phyloP scores from a whole-genome alignment of 2,113 vertebrate species.

The Ptilonorhynchus violaceus region DNA sequence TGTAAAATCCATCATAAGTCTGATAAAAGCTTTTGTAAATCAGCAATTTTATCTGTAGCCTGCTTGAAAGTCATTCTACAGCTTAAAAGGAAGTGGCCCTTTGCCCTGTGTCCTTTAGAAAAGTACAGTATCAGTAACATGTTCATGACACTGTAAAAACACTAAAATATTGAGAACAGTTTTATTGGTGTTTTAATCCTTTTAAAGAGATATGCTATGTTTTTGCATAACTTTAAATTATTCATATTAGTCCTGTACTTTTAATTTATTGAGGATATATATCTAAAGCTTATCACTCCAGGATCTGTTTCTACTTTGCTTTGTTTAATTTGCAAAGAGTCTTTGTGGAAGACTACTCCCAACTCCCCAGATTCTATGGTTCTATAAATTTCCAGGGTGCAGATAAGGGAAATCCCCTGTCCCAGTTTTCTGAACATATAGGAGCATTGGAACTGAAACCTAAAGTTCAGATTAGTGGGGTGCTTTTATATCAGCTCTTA shows the following conservation, averaged over 20 bases:
- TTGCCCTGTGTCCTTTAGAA: constrained; percentile 25
- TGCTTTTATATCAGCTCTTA: not conserved
- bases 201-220: not conserved
- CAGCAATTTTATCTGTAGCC: constrained; percentile 66
- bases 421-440: not conserved
- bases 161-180: not conserved
- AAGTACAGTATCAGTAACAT: not conserved
- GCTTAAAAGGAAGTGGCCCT: constrained; percentile 42
- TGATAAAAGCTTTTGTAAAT: constrained; percentile 73
- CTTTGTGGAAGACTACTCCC: not conserved
- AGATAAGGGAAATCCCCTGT: not conserved
- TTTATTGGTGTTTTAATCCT: not conserved
- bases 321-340: not conserved
- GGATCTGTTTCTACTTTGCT: not conserved
- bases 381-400: not conserved
- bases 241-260: not conserved
- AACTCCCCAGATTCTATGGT: not conserved
- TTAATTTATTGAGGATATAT: not conserved
- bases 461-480: not conserved
- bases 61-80: constrained; percentile 59
- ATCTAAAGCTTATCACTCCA: not conserved
- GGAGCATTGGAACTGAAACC: not conserved
- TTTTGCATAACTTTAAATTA: not conserved
- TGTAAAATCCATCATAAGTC: constrained; percentile 68
- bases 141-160: not conserved